These are phyloP conservation scores for Anolis carolinensis DNA, from an alignment of 2,113 vertebrate genomes.

Conservation along the genomic window DNA sequence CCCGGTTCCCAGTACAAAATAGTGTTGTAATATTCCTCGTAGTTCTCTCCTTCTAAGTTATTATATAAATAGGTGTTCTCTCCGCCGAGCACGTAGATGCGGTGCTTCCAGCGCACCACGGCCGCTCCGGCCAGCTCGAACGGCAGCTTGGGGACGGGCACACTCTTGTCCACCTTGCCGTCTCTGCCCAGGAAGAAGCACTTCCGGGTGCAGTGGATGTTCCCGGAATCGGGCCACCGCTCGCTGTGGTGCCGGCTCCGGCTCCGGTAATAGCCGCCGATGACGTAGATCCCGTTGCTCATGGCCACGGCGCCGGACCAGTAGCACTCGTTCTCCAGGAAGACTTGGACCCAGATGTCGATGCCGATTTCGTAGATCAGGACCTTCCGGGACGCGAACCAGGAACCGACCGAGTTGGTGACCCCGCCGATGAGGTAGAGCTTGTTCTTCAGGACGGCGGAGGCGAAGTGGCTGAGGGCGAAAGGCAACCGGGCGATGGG, in stretches of 20 bases:
- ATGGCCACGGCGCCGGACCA: conserved; percentile 81
- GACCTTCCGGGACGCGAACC: conserved; percentile 79
- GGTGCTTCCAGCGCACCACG: conserved; percentile 82
- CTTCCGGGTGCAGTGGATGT: neutral
- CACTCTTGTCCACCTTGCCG: neutral
- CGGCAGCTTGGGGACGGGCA: conserved; percentile 76
- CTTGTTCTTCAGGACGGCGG: conserved; percentile 71
- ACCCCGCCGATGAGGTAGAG: conserved; percentile 82
- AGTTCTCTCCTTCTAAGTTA: neutral
- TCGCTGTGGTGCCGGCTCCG: neutral
- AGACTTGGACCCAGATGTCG: conserved; percentile 78
- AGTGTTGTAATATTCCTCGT: conserved; percentile 62
- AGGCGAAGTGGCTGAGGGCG: conserved; percentile 78
- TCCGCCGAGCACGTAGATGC: conserved; percentile 83
- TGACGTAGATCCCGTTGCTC: conserved; percentile 80
- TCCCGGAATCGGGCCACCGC: neutral
- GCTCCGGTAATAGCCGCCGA: conserved; percentile 74
- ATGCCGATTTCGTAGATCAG: conserved; percentile 80
- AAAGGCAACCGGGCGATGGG: conserved; percentile 70
- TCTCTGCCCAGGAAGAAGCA: conserved; percentile 35
- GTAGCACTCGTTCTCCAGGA: conserved; percentile 75
- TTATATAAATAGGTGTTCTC: conserved; percentile 28
- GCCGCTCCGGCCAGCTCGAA: conserved; percentile 77
- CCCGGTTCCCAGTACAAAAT: conserved; percentile 85
- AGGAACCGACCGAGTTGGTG: conserved; percentile 40